A percentile compares a stretch with the other conserved stretches of the same genome.
These are phyloP conservation scores for Monochamus saltuarius DNA, from an alignment of 1,140 invertebrate species.

Conservation along the genomic window DNA sequence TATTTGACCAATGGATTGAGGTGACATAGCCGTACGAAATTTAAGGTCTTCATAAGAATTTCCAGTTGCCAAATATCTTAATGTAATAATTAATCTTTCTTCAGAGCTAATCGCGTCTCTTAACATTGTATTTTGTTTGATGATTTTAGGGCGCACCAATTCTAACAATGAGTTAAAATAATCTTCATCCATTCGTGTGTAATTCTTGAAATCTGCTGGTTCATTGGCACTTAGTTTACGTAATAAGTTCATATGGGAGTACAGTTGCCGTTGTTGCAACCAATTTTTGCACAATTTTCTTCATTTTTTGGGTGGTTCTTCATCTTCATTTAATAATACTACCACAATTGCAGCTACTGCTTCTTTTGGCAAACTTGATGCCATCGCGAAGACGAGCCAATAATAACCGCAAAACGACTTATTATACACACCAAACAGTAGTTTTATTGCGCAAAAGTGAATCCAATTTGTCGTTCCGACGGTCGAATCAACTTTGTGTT, in stretches of 20 bases:
- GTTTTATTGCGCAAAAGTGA: background rate
- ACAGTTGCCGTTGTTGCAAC: background rate
- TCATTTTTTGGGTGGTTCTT: slow-evolving; percentile 12
- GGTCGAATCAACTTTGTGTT: background rate
- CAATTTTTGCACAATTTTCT: slow-evolving; percentile 10
- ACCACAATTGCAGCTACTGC: slow-evolving; percentile 14
- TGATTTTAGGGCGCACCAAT: background rate
- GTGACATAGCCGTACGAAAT: slow-evolving; percentile 23
- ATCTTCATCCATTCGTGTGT: slow-evolving; percentile 11
- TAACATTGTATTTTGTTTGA: slow-evolving; percentile 11
- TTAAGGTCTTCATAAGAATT: slow-evolving; percentile 20
- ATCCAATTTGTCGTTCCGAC: background rate
- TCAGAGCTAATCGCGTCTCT: too few species aligned
- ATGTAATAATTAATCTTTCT: too few species aligned
- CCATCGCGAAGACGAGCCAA: background rate
- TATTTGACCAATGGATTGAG: slow-evolving; percentile 20
- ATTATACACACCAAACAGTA: background rate
- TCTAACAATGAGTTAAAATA: slow-evolving; percentile 11
- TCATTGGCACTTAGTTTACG: slow-evolving; percentile 6
- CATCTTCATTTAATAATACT: slow-evolving; percentile 4
- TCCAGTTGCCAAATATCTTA: too few species aligned
- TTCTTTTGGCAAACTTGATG: slow-evolving; percentile 1
- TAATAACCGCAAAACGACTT: background rate
- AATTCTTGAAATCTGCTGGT: slow-evolving; percentile 9
- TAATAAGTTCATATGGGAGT: slow-evolving; percentile 11